phyloP scores from a whole-genome alignment of 2,113 vertebrate genomes.

The Entelurus aequoreus region DNA sequence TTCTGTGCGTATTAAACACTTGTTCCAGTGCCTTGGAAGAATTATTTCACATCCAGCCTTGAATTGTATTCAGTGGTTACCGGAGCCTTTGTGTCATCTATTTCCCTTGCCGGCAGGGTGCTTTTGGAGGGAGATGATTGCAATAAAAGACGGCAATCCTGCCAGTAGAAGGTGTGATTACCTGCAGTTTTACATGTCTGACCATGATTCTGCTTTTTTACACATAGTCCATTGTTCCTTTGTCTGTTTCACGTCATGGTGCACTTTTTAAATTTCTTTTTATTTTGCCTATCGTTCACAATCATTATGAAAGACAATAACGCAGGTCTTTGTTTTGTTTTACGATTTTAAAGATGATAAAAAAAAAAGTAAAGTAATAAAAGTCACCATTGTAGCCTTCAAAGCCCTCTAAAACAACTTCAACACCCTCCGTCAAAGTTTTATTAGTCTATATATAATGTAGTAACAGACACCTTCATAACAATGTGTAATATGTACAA shows the following conservation, averaged over 20 bases:
- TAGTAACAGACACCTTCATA: too few relatives aligned
- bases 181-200: slow-evolving; percentile 17
- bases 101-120: slow-evolving; percentile 3
- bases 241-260: slow-evolving; percentile 2
- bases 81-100: slow-evolving; percentile 5
- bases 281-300: too few relatives aligned
- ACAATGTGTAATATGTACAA: too few relatives aligned
- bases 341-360: too few relatives aligned
- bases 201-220: slow-evolving; percentile 18
- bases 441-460: too few relatives aligned
- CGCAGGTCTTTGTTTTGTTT: too few relatives aligned
- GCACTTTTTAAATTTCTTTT: too few relatives aligned
- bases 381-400: too few relatives aligned
- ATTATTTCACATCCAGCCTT: slow-evolving; percentile 14
- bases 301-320: too few relatives aligned
- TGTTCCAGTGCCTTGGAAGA: slow-evolving; percentile 9
- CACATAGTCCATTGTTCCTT: background rate
- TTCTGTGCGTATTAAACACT: slow-evolving; percentile 11
- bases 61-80: slow-evolving; percentile 11
- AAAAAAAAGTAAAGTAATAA: too few relatives aligned
- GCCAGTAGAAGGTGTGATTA: slow-evolving; percentile 24
- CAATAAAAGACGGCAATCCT: background rate
- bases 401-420: too few relatives aligned
- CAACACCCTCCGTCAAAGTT: too few relatives aligned
- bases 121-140: slow-evolving; percentile 33